Evolutionary conservation across 2,113 vertebrate species (phyloP).

Genomic region (Oreochromis tanganicae): DNA sequence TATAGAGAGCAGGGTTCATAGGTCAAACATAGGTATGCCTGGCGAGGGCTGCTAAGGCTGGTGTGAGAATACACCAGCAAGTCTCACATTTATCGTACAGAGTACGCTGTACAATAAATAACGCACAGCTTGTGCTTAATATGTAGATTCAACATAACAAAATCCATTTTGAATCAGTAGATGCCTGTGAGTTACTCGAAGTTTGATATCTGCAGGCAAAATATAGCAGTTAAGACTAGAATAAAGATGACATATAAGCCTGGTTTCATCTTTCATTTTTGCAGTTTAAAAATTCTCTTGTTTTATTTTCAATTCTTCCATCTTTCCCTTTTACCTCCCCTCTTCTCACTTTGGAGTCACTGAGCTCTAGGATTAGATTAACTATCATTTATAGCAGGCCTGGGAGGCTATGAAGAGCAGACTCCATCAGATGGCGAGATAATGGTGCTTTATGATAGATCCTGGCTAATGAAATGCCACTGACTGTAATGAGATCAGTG

Average conservation of each 20-base stretch:
- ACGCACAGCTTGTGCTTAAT: not conserved
- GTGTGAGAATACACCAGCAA: not conserved
- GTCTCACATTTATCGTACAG: not conserved
- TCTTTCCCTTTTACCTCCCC: not conserved
- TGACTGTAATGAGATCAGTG: constrained; percentile 71
- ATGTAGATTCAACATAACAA: not conserved
- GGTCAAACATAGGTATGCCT: constrained; percentile 14
- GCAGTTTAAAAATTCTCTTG: not conserved
- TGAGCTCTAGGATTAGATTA: constrained; percentile 58
- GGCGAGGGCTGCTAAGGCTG: not conserved
- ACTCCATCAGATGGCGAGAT: constrained; percentile 64
- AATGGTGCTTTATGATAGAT: constrained; percentile 67
- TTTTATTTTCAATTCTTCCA: not conserved
- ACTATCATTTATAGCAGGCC: constrained; percentile 60
- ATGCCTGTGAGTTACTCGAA: not conserved
- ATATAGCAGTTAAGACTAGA: not conserved
- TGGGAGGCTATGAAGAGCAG: constrained; percentile 59
- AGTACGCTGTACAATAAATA: not conserved
- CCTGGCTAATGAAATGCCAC: constrained; percentile 70
- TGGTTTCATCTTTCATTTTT: not conserved
- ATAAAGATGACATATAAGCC: not conserved
- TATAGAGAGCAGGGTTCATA: not conserved
- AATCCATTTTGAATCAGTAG: not conserved
- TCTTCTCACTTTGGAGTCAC: not conserved
- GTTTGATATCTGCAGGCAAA: not conserved